Percentiles rank a stretch among this genome's conserved stretches.
Conservation (phyloP, 2,113 vertebrate genomes). For the Oncorhynchus mykiss region DNA sequence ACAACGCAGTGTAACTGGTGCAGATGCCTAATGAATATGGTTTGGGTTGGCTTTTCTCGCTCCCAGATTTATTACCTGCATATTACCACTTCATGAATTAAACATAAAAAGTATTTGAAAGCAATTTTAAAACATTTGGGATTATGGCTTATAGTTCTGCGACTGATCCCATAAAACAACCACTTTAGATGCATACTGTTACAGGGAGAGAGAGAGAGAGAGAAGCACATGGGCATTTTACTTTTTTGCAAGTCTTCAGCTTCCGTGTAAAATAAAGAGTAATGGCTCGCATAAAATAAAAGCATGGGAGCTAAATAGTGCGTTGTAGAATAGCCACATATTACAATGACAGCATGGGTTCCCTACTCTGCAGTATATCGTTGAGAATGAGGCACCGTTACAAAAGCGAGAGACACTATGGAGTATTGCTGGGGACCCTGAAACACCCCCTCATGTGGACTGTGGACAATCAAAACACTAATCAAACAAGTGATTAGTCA, state of each 20-base stretch:
- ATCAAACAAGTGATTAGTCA: slow-evolving; percentile 27
- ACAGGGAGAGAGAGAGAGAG: slow-evolving; percentile 14
- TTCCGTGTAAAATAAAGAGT: slow-evolving; percentile 62
- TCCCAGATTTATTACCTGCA: slow-evolving; percentile 54
- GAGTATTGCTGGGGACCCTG: slow-evolving; percentile 6
- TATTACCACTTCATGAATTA: slow-evolving; percentile 65
- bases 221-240: not conserved
- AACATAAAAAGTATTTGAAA: slow-evolving; percentile 58
- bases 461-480: slow-evolving; percentile 9
- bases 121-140: slow-evolving; percentile 60
- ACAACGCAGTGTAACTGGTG: not conserved
- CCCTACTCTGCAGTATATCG: not conserved
- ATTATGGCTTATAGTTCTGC: slow-evolving; percentile 55
- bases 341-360: slow-evolving; percentile 34
- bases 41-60: slow-evolving; percentile 7
- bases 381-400: not conserved
- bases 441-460: not conserved
- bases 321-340: slow-evolving; percentile 39
- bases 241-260: slow-evolving; percentile 46
- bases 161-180: slow-evolving; percentile 62
- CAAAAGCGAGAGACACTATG: slow-evolving; percentile 15
- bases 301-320: slow-evolving; percentile 34
- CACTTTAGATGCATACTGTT: slow-evolving; percentile 45
- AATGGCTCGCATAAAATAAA: slow-evolving; percentile 52
- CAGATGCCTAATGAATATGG: slow-evolving; percentile 24